These are phyloP conservation scores for Sardinella longiceps DNA, from an alignment of 2,797 vertebrate genomes.

Conservation along the genomic window DNA sequence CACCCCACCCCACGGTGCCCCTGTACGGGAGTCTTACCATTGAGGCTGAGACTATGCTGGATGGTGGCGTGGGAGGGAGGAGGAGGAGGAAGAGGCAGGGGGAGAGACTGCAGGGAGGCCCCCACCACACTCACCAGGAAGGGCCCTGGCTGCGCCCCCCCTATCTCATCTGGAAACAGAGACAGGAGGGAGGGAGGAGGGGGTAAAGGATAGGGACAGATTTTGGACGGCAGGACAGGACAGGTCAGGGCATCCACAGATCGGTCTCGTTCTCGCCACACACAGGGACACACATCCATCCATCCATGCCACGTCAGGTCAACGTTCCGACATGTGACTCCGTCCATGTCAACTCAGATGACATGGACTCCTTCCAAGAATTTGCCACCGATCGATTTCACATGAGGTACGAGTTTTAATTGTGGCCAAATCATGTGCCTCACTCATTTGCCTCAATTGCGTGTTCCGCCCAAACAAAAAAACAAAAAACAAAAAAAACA, in stretches of 20 bases:
- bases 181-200: conserved; percentile 53
- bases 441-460: not conserved
- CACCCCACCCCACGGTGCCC: conserved; percentile 31
- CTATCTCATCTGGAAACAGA: conserved; percentile 93
- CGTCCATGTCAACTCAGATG: not conserved
- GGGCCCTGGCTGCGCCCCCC: conserved; percentile 89
- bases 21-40: conserved; percentile 69
- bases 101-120: conserved; percentile 95
- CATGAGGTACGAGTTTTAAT: not conserved
- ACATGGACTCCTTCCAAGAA: not conserved
- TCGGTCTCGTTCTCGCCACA: not conserved
- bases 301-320: not conserved
- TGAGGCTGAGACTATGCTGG: conserved; percentile 86
- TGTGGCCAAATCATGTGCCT: not conserved
- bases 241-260: not conserved
- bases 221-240: not conserved
- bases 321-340: not conserved
- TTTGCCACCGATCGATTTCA: not conserved
- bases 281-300: not conserved
- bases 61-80: conserved; percentile 91
- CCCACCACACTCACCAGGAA: conserved; percentile 92
- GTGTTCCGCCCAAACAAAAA: too few relatives aligned
- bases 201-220: conserved; percentile 38
- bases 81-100: conserved; percentile 92
- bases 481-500: too few relatives aligned